These are phyloP conservation scores for Hetaerina titia DNA, from an alignment of 2,888 invertebrate genomes.

Conservation along the genomic window DNA sequence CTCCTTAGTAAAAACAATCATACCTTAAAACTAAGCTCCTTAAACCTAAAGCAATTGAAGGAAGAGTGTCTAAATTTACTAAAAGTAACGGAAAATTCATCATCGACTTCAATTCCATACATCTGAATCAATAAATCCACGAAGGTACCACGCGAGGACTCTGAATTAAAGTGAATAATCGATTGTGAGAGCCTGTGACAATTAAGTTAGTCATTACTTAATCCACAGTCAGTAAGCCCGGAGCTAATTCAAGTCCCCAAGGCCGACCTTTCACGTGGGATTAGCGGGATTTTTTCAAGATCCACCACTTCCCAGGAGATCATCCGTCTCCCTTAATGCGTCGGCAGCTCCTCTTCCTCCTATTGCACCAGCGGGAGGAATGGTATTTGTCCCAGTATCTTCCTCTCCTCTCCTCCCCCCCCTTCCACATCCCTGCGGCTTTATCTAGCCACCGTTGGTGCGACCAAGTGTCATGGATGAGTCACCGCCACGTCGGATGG, in stretches of 20 bases:
- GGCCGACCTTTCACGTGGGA: not conserved
- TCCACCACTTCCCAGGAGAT: not conserved
- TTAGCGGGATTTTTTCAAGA: not conserved
- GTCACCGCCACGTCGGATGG: not conserved
- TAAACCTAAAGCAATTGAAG: too few relatives aligned
- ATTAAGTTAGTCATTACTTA: not conserved
- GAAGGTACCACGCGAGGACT: too few relatives aligned
- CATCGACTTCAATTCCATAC: too few relatives aligned
- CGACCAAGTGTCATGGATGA: not conserved
- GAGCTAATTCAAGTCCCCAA: not conserved
- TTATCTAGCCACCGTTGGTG: not conserved
- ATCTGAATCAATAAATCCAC: too few relatives aligned
- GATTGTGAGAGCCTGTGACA: not conserved
- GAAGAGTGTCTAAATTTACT: too few relatives aligned
- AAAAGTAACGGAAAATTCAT: too few relatives aligned
- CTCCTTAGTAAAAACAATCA: too few relatives aligned
- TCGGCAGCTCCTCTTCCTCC: not conserved
- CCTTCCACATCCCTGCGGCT: not conserved
- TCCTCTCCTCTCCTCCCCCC: not conserved
- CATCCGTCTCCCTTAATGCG: not conserved
- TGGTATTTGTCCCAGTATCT: not conserved
- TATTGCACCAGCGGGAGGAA: constrained; percentile 13
- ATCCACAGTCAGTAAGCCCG: not conserved
- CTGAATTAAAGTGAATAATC: too few relatives aligned
- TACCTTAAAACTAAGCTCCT: too few relatives aligned